Evolutionary conservation across 1,140 invertebrate species (phyloP), one percentile per base, ranked within the genome.

Genomic region (Drosophila saltans): DNA sequence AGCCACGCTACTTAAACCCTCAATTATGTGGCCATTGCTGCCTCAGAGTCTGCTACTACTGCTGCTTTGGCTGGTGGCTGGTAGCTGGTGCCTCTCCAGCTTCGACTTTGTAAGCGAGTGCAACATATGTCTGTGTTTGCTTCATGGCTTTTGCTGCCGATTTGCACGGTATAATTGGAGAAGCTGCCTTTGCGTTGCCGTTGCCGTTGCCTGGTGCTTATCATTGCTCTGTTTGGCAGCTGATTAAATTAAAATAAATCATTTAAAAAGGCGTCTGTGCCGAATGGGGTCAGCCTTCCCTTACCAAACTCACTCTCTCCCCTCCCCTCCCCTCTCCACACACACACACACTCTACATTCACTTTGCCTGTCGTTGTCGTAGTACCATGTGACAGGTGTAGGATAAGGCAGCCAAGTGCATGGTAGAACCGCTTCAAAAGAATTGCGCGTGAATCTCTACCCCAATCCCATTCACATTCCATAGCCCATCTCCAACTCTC

Each of bases 231-330:
- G 82, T 82, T 80, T 88, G 76, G 82, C 82, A 86, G 82, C 76
- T 86, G 82, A 88, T 86, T 86, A 86, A 86, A 86, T 82, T 82
- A 80, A 86, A 82, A 88, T 80, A 86, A 88, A 83, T 86, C 80
- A 80, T 83, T 88, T 82, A 79, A 80, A 81, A 76, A 78, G 39
- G 72, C 66, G 77, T 74, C 63, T 75, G 30, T 55, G 56, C 55
- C 63, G 33, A 59, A 80, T 73, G 78, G 45, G 71, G 78, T 77
- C 75, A 76, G 45, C 36, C 36, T 26, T 57, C 21, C 43, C 8
- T 48, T 24, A 61, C 43, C 16, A 5, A 5, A 45, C n/a, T 45
- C 43, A 16, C 16, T 16, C 16, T 16, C 16, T 16, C 16, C 16
- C 16, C 16, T 16, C 16, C 16, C 16, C 16, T 16, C 16, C 16